phyloP scores from a whole-genome alignment of 2,113 vertebrate species.

The Oophaga pumilio region DNA sequence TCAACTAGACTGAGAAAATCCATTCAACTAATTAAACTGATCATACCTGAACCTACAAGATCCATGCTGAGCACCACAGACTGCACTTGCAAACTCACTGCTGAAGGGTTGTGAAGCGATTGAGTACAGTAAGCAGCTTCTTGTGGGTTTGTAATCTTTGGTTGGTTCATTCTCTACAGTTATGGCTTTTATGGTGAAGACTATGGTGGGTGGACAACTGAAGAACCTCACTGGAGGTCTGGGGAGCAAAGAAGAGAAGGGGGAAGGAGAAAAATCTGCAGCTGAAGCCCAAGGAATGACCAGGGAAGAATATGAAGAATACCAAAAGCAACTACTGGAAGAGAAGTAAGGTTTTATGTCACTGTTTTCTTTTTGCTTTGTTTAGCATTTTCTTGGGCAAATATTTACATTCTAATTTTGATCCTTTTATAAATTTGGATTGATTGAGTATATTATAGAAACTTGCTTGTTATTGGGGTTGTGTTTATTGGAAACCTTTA shows the following conservation, averaged over 20 bases:
- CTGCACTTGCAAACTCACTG: not conserved
- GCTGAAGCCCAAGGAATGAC: constrained; percentile 92
- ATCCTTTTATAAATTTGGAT: not conserved
- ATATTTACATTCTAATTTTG: too few species aligned
- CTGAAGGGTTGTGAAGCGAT: not conserved
- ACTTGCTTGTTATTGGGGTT: not conserved
- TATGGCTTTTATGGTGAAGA: constrained; percentile 99
- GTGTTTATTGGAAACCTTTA: not conserved
- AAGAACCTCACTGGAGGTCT: constrained; percentile 94
- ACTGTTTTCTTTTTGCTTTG: constrained; percentile 25
- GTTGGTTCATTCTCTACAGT: not conserved
- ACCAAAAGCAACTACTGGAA: constrained; percentile 94
- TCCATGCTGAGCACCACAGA: not conserved
- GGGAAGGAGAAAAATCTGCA: constrained; percentile 84
- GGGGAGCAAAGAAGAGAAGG: constrained; percentile 84
- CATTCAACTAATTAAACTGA: constrained; percentile 24
- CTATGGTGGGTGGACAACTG: constrained; percentile 93
- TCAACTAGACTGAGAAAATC: constrained; percentile 19
- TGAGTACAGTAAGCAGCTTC: not conserved
- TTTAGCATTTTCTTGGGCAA: too few species aligned
- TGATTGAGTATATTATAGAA: not conserved
- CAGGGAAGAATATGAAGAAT: constrained; percentile 93
- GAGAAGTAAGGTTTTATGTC: constrained; percentile 86
- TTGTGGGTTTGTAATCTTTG: not conserved
- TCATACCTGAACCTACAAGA: not conserved